phyloP scores from a whole-genome alignment of 2,113 vertebrate species.

The Callithrix jacchus region DNA sequence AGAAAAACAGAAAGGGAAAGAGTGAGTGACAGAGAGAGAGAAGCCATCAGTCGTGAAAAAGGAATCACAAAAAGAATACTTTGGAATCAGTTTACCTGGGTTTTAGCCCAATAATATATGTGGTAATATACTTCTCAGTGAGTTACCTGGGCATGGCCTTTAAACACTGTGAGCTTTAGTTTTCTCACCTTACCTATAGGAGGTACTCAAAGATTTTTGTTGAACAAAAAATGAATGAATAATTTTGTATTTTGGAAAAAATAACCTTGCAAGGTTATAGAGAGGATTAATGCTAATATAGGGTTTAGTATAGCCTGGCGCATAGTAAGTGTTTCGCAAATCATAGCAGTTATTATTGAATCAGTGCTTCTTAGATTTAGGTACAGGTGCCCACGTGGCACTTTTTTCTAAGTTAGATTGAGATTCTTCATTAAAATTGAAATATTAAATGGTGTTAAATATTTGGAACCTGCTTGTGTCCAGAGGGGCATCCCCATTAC shows the following conservation, averaged over 20 bases:
- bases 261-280: neutral
- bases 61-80: neutral
- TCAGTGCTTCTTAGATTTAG: neutral
- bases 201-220: neutral
- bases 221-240: neutral
- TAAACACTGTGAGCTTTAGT: neutral
- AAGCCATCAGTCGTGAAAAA: neutral
- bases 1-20: neutral
- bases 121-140: neutral
- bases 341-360: neutral
- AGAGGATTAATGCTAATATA: neutral
- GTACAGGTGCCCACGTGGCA: neutral
- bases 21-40: too few relatives aligned
- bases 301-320: neutral
- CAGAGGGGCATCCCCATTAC: neutral
- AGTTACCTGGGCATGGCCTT: neutral
- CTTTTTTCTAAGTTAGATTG: neutral
- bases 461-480: neutral
- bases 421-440: neutral
- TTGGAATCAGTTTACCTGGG: neutral
- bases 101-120: neutral
- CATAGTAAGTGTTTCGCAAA: neutral
- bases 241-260: neutral
- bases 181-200: neutral
- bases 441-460: neutral